These are phyloP conservation scores for Hermatobates lingyangjiaoensis DNA, from an alignment of 1,140 invertebrate genomes.

Conservation along the genomic window DNA sequence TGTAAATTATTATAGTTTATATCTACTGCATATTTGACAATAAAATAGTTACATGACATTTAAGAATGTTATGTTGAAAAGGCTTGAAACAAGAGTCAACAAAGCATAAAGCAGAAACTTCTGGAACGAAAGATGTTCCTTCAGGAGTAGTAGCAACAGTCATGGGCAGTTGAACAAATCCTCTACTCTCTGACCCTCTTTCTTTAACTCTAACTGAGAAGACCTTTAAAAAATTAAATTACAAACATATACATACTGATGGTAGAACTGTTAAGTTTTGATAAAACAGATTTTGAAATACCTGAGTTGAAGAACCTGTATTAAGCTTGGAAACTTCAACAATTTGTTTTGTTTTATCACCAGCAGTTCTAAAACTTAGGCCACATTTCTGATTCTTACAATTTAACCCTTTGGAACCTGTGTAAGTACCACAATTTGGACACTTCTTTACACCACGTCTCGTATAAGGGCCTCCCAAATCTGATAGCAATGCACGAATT, in stretches of 20 bases:
- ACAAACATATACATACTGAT: background rate
- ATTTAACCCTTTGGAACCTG: constrained; percentile 48
- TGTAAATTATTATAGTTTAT: too few relatives aligned
- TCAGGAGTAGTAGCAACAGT: constrained; percentile 26
- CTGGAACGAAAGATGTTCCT: constrained; percentile 26
- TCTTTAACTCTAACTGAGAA: constrained; percentile 49
- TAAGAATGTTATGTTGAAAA: constrained; percentile 33
- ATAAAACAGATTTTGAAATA: background rate
- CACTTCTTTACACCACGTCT: constrained; percentile 52
- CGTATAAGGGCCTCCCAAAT: constrained; percentile 47
- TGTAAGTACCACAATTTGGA: constrained; percentile 57
- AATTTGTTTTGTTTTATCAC: constrained; percentile 38
- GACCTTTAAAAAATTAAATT: constrained; percentile 28
- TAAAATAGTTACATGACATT: constrained; percentile 36
- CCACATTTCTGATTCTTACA: constrained; percentile 63
- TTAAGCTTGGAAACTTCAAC: constrained; percentile 36
- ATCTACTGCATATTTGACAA: too few relatives aligned
- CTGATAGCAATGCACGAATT: constrained; percentile 20
- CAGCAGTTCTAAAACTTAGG: constrained; percentile 43
- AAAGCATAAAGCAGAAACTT: constrained; percentile 40
- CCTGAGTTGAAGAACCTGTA: constrained; percentile 12
- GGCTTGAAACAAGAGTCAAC: constrained; percentile 40
- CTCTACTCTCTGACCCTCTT: constrained; percentile 47
- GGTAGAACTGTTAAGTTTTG: background rate
- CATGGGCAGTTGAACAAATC: constrained; percentile 51